phyloP scores from a whole-genome alignment of 1,140 invertebrate species.

The Drosophila athabasca region DNA sequence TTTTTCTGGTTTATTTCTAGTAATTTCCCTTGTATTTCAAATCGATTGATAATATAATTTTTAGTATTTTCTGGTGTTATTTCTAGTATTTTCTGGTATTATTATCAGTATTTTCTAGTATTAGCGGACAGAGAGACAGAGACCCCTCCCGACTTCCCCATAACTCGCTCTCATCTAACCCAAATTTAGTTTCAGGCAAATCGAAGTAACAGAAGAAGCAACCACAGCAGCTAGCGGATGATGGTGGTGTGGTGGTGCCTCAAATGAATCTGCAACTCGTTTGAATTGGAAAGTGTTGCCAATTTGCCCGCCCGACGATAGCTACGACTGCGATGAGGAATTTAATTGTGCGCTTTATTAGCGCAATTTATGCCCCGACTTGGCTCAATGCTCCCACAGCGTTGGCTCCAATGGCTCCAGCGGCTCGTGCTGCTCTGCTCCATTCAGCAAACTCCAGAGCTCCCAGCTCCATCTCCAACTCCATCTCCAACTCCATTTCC shows the following conservation, averaged over 20 bases:
- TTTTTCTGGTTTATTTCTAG: too few species aligned
- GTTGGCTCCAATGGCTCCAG: not conserved
- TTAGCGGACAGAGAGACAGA: too few species aligned
- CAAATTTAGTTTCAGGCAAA: constrained; percentile 43
- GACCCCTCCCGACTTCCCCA: too few species aligned
- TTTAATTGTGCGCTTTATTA: constrained; percentile 80
- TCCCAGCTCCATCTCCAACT: constrained; percentile 7
- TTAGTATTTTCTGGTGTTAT: too few species aligned
- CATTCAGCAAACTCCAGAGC: too few species aligned
- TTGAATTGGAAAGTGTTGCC: constrained; percentile 80
- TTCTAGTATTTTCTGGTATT: too few species aligned
- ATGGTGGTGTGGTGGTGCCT: not conserved
- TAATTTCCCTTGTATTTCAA: too few species aligned
- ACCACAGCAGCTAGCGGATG: not conserved
- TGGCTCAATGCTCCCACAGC: constrained; percentile 56
- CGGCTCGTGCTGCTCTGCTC: constrained; percentile 37
- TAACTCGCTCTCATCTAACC: constrained; percentile 39
- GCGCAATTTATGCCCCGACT: constrained; percentile 73
- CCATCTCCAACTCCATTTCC: constrained; percentile 13
- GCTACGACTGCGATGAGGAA: constrained; percentile 34
- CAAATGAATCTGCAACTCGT: constrained; percentile 49
- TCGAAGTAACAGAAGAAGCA: constrained; percentile 15
- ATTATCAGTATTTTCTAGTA: too few species aligned
- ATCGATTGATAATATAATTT: too few species aligned
- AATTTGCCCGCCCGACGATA: constrained; percentile 69